Evolutionary conservation across 2,113 vertebrate species (phyloP).

Genomic region (Accipiter cooperii): DNA sequence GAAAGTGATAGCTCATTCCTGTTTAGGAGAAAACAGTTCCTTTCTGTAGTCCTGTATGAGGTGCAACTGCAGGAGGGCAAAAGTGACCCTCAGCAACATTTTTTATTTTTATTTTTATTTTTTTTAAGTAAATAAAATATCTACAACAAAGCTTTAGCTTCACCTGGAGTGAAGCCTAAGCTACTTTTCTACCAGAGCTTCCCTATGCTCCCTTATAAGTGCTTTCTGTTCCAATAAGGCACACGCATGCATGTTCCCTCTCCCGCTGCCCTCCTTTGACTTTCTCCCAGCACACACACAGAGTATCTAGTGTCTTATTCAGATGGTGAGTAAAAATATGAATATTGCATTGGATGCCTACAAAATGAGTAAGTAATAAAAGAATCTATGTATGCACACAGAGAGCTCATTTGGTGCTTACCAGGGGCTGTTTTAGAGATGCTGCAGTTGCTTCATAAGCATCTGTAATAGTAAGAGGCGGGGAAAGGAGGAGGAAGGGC

Average conservation of each 20-base stretch:
- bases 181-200: background rate
- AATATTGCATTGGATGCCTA: background rate
- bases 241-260: rapidly evolving
- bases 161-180: background rate
- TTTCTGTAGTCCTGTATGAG: background rate
- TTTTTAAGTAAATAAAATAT: background rate
- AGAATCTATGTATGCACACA: background rate
- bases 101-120: background rate
- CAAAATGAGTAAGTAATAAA: background rate
- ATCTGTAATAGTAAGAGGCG: background rate
- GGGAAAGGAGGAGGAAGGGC: background rate
- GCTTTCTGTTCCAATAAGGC: background rate
- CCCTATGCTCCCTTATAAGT: rapidly evolving
- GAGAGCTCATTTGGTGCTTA: background rate
- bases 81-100: background rate
- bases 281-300: background rate
- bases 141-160: background rate
- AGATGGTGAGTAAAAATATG: background rate
- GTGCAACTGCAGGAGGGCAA: background rate
- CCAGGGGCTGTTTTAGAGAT: background rate
- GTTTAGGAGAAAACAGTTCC: background rate
- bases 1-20: background rate
- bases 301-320: background rate
- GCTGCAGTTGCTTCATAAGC: background rate
- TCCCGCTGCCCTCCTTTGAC: background rate